These are phyloP conservation scores for Bubo scandiacus DNA, from an alignment of 2,113 vertebrate genomes.

Conservation along the genomic window DNA sequence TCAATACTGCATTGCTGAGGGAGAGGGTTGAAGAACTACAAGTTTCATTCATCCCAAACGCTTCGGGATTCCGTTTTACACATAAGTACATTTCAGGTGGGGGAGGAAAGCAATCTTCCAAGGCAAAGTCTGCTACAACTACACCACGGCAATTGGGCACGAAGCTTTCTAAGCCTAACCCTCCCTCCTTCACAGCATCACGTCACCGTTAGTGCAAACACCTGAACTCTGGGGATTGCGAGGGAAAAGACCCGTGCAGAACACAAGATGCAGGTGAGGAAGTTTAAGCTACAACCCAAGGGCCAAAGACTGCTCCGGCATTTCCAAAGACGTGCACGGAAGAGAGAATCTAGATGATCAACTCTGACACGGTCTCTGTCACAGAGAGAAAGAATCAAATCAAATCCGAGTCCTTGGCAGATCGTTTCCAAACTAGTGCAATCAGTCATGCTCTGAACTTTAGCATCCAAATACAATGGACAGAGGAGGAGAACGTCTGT, in stretches of 20 bases:
- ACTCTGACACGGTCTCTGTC: not conserved
- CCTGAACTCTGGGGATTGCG: rapidly evolving
- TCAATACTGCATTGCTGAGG: rapidly evolving
- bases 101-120: not conserved
- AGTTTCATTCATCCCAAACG: not conserved
- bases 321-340: not conserved
- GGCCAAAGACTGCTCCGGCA: not conserved
- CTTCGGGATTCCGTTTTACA: rapidly evolving
- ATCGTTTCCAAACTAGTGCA: not conserved
- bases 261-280: not conserved
- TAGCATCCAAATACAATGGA: not conserved
- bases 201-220: not conserved
- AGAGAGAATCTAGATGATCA: not conserved
- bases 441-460: not conserved
- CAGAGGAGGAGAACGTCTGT: not conserved
- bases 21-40: not conserved
- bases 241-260: not conserved
- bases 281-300: not conserved
- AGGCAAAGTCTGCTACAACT: not conserved
- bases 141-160: not conserved
- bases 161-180: not conserved
- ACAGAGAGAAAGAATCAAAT: not conserved
- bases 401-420: not conserved
- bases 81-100: rapidly evolving
- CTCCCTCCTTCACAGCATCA: not conserved